Conservation (phyloP, 2,797 vertebrate genomes). For the Ciconia nigra region DNA sequence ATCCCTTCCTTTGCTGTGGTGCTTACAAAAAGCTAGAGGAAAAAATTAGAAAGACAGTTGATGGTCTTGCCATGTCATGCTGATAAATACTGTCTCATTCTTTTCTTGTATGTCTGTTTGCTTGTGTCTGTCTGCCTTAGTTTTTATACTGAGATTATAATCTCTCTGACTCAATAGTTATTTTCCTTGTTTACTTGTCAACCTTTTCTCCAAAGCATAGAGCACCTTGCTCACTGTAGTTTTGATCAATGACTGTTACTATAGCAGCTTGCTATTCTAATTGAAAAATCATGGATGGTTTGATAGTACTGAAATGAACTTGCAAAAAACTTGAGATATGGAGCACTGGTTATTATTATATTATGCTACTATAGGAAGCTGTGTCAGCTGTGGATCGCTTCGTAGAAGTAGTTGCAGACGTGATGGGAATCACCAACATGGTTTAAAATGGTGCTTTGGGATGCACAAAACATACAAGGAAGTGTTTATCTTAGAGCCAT, state of each 20-base stretch:
- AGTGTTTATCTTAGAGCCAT: not conserved
- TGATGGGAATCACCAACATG: not conserved
- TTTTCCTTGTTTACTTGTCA: not conserved
- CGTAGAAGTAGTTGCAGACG: not conserved
- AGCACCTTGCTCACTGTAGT: not conserved
- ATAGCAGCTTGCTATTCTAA: not conserved
- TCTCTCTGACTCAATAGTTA: not conserved
- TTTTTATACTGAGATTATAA: not conserved
- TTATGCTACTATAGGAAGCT: not conserved
- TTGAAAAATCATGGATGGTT: not conserved
- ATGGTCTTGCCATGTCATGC: not conserved
- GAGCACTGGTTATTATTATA: not conserved
- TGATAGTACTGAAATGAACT: not conserved
- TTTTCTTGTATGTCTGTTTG: not conserved
- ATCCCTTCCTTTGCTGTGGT: not conserved
- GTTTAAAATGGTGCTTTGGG: not conserved
- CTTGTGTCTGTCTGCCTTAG: not conserved
- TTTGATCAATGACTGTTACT: not conserved
- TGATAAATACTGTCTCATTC: not conserved
- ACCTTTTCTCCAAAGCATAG: not conserved
- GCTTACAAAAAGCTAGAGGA: not conserved
- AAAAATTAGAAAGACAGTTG: not conserved
- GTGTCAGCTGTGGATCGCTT: not conserved
- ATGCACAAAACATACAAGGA: not conserved
- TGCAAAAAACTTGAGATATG: not conserved